phyloP scores from a whole-genome alignment of 2,888 invertebrate species.

The Ormyrus labotus region DNA sequence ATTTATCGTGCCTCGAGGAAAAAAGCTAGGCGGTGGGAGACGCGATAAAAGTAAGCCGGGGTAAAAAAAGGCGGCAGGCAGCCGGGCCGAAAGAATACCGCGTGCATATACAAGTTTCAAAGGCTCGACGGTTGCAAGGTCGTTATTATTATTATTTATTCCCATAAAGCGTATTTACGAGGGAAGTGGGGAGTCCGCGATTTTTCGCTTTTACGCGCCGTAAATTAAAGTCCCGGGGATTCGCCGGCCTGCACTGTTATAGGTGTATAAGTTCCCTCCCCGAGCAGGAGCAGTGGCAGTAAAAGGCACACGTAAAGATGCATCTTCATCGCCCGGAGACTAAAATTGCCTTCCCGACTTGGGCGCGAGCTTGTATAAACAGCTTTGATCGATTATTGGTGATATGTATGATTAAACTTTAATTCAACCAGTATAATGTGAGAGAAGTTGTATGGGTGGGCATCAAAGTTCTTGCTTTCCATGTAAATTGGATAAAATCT shows the following conservation, averaged over 20 bases:
- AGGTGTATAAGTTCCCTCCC: not conserved
- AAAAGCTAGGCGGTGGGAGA: too few species aligned
- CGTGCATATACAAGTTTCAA: constrained; percentile 7
- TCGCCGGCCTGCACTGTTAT: not conserved
- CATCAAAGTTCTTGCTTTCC: too few species aligned
- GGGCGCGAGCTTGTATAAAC: too few species aligned
- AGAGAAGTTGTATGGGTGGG: too few species aligned
- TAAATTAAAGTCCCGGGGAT: constrained; percentile 45
- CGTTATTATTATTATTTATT: constrained; percentile 37
- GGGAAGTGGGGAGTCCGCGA: constrained; percentile 15
- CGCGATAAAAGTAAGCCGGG: not conserved
- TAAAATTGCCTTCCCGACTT: constrained; percentile 35
- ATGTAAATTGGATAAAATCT: too few species aligned
- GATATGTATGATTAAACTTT: too few species aligned
- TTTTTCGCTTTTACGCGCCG: constrained; percentile 42
- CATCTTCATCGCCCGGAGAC: constrained; percentile 31
- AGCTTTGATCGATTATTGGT: too few species aligned
- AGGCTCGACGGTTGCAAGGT: not conserved
- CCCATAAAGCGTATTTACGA: constrained; percentile 46
- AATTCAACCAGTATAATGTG: too few species aligned
- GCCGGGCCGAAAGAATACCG: not conserved
- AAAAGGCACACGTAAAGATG: constrained; percentile 29
- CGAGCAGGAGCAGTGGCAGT: constrained; percentile 1
- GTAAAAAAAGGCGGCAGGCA: not conserved
- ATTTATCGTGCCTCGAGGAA: constrained; percentile 4